Percentiles rank a stretch among this genome's conserved stretches.
Evolutionary conservation across 2,113 vertebrate species (phyloP).

Genomic region (Petromus typicus): DNA sequence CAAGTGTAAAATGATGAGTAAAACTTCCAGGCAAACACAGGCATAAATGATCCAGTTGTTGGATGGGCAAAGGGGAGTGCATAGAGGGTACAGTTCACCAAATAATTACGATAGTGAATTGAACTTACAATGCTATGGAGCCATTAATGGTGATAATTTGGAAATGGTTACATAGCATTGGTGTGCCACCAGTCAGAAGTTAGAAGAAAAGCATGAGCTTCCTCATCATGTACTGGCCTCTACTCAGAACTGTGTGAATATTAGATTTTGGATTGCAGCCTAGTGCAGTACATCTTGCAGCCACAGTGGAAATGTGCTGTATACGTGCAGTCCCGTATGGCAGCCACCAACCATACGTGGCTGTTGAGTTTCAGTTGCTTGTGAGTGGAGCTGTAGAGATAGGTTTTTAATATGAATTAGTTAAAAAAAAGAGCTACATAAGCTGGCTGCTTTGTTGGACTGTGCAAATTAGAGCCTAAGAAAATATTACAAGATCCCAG

Average conservation of each 20-base stretch:
- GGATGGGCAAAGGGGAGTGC: neutral
- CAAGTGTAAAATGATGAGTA: neutral
- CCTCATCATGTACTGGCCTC: neutral
- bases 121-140: neutral
- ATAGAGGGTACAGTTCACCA: neutral
- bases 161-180: neutral
- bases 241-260: neutral
- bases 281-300: no score
- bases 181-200: neutral
- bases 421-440: neutral
- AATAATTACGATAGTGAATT: neutral
- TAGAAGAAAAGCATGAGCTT: neutral
- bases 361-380: neutral
- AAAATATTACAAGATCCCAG: neutral
- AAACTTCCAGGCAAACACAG: neutral
- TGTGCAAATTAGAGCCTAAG: neutral
- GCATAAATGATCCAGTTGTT: neutral
- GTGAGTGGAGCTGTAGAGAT: neutral
- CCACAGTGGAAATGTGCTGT: neutral
- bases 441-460: neutral
- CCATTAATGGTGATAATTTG: neutral
- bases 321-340: neutral
- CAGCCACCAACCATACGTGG: no score
- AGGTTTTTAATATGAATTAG: neutral
- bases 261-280: no score